Percentiles rank a stretch among this genome's conserved stretches.
phyloP scores from a whole-genome alignment of 2,797 vertebrate genomes.

The Parauchenoglanis punctatus region DNA sequence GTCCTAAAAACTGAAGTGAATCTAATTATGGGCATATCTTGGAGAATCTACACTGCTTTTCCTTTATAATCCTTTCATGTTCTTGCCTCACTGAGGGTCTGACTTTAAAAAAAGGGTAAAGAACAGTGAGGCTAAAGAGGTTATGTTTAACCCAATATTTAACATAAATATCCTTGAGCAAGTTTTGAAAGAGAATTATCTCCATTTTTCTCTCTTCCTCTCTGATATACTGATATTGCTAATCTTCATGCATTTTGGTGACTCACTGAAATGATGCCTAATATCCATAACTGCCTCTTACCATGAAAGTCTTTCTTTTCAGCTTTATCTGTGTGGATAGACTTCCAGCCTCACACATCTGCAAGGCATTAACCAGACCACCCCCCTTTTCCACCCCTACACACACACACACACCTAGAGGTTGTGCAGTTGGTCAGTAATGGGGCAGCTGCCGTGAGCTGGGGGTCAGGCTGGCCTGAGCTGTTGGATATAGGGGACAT shows the following conservation, averaged over 20 bases:
- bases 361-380: constrained; percentile 79
- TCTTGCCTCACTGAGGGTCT: constrained; percentile 80
- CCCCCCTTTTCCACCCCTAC: background rate
- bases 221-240: constrained; percentile 68
- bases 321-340: constrained; percentile 72
- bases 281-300: constrained; percentile 64
- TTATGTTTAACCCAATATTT: constrained; percentile 91
- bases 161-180: constrained; percentile 85
- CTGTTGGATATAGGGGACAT: constrained; percentile 62
- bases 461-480: constrained; percentile 75
- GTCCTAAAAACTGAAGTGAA: constrained; percentile 70
- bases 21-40: constrained; percentile 86
- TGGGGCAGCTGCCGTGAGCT: constrained; percentile 75
- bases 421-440: constrained; percentile 80
- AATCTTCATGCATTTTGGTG: constrained; percentile 77
- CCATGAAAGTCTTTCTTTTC: constrained; percentile 48
- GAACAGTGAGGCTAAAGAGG: constrained; percentile 84
- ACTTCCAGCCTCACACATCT: constrained; percentile 85
- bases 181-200: constrained; percentile 43
- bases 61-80: constrained; percentile 72
- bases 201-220: constrained; percentile 22
- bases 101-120: constrained; percentile 78
- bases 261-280: constrained; percentile 77
- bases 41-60: constrained; percentile 81
- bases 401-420: constrained; percentile 68